Evolutionary conservation across 2,113 vertebrate genomes (phyloP).

Genomic region (Nanorana parkeri): DNA sequence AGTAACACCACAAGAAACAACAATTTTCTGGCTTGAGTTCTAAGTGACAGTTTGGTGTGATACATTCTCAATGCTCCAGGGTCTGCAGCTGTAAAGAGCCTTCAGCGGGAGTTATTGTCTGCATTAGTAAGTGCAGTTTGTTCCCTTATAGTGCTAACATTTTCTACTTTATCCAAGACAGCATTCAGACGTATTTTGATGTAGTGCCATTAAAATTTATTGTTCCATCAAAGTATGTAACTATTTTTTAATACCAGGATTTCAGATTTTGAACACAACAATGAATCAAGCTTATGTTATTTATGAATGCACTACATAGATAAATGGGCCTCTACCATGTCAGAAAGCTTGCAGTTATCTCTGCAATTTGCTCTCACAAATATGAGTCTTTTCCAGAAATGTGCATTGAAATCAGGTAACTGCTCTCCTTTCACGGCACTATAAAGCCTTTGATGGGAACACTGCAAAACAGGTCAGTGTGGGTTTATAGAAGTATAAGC

Average conservation of each 20-base stretch:
- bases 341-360: constrained; percentile 15
- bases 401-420: constrained; percentile 45
- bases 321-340: constrained; percentile 32
- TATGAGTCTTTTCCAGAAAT: constrained; percentile 17
- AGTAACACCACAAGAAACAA: constrained; percentile 85
- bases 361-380: constrained; percentile 32
- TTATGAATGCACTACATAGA: constrained; percentile 47
- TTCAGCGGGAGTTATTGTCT: constrained; percentile 73
- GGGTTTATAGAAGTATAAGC: not conserved
- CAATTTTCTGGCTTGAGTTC: constrained; percentile 80
- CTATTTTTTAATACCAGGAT: constrained; percentile 51
- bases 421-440: constrained; percentile 17
- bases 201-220: constrained; percentile 49
- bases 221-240: constrained; percentile 49
- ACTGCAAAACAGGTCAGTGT: constrained; percentile 15
- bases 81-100: constrained; percentile 74
- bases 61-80: constrained; percentile 74
- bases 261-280: constrained; percentile 33
- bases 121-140: constrained; percentile 71
- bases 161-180: constrained; percentile 57
- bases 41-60: constrained; percentile 83
- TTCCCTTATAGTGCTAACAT: constrained; percentile 48
- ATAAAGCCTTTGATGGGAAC: constrained; percentile 6
- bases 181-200: constrained; percentile 50
- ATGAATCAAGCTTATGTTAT: constrained; percentile 53